A percentile compares a stretch with the other conserved stretches of the same genome.
These are phyloP conservation scores for Coenonympha glycerion DNA, from an alignment of 2,888 invertebrate species.

Conservation along the genomic window DNA sequence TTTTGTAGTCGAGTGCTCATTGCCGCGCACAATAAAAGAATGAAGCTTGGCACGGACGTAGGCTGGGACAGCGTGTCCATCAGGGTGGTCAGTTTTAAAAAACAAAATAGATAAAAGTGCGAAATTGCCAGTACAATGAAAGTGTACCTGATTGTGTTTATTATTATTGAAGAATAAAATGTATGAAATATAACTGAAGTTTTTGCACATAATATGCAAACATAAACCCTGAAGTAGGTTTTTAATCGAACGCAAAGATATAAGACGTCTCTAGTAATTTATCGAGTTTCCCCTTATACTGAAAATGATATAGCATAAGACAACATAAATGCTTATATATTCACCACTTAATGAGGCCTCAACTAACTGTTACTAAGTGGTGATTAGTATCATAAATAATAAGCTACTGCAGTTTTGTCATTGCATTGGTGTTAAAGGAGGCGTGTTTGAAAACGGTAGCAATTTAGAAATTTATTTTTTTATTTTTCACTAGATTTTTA, in stretches of 20 bases:
- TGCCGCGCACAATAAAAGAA: too few relatives aligned
- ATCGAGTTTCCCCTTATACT: slow-evolving; percentile 13
- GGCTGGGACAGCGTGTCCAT: too few relatives aligned
- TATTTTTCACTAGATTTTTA: too few relatives aligned
- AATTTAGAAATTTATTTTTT: not conserved
- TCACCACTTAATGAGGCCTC: slow-evolving; percentile 12
- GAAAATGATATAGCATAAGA: slow-evolving; percentile 19
- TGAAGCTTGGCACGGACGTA: too few relatives aligned
- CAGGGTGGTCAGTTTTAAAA: too few relatives aligned
- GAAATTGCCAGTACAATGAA: too few relatives aligned
- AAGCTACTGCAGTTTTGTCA: slow-evolving; percentile 9
- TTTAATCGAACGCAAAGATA: not conserved
- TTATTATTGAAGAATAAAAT: too few relatives aligned
- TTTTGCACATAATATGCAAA: not conserved
- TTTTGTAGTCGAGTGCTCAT: too few relatives aligned
- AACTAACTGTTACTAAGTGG: slow-evolving; percentile 4
- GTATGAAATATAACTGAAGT: not conserved
- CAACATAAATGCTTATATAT: slow-evolving; percentile 25
- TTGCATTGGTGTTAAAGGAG: not conserved
- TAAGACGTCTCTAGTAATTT: not conserved
- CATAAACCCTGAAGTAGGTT: not conserved
- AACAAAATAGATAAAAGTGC: too few relatives aligned
- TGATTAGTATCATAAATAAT: slow-evolving; percentile 16
- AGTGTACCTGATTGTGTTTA: too few relatives aligned
- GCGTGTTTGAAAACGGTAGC: not conserved